These are phyloP conservation scores for Acipenser ruthenus DNA, from an alignment of 2,797 vertebrate species.

Conservation along the genomic window DNA sequence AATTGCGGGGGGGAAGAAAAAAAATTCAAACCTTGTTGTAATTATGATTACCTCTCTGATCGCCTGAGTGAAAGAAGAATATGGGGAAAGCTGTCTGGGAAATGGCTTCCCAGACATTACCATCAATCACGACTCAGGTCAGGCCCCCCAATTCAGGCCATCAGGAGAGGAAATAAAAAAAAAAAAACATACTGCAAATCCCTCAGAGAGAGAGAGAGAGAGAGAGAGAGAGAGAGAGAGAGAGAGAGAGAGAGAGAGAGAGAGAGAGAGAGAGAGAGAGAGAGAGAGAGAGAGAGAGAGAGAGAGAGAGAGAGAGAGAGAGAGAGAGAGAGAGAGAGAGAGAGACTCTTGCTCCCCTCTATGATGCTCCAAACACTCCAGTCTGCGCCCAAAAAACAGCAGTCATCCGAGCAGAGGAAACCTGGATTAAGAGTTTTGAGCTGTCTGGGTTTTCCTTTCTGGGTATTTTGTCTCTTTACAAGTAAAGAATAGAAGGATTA, in stretches of 20 bases:
- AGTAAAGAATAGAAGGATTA: constrained; percentile 31
- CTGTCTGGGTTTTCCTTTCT: constrained; percentile 33
- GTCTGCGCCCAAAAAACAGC: constrained; percentile 4
- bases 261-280: too few relatives aligned
- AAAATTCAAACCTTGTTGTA: constrained; percentile 55
- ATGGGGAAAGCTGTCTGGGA: constrained; percentile 56
- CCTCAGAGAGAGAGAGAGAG: too few relatives aligned
- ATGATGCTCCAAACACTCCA: constrained; percentile 7
- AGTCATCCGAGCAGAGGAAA: constrained; percentile 20
- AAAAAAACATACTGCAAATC: constrained; percentile 19
- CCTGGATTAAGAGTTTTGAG: constrained; percentile 22
- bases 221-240: too few relatives aligned
- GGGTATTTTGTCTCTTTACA: constrained; percentile 29
- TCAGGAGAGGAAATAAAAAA: constrained; percentile 34
- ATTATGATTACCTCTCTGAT: constrained; percentile 58
- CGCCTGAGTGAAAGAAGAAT: constrained; percentile 54
- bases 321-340: constrained; percentile 8
- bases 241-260: too few relatives aligned
- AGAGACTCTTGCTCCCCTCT: constrained; percentile 9
- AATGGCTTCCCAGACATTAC: constrained; percentile 75
- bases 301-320: too few relatives aligned
- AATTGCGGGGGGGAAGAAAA: background rate
- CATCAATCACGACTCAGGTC: constrained; percentile 60
- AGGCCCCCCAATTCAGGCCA: constrained; percentile 44
- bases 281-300: too few relatives aligned